Percentiles rank a stretch among this genome's conserved stretches.
phyloP scores from a whole-genome alignment of 2,797 vertebrate species.

The Diplodus sargus region DNA sequence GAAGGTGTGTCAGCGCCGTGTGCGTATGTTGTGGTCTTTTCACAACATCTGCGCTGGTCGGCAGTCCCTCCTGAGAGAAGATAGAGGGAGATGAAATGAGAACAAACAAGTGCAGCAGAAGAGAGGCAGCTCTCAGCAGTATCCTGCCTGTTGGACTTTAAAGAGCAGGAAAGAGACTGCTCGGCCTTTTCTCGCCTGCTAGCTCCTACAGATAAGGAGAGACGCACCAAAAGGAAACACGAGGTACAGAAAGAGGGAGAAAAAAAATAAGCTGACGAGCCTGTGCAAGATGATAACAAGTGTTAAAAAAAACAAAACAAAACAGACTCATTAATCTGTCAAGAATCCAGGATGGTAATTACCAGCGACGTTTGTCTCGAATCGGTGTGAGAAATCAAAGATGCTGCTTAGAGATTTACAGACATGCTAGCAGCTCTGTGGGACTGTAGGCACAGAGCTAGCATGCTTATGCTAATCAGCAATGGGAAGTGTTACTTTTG shows the following conservation, averaged over 20 bases:
- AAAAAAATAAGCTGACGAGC: slow-evolving; percentile 47
- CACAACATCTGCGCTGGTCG: slow-evolving; percentile 46
- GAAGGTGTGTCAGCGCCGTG: slow-evolving; percentile 54
- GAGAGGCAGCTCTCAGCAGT: slow-evolving; percentile 74
- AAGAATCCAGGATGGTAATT: slow-evolving; percentile 37
- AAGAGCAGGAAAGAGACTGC: slow-evolving; percentile 70
- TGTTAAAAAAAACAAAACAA: slow-evolving; percentile 8
- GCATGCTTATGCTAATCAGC: too few species aligned
- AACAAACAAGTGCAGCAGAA: slow-evolving; percentile 70
- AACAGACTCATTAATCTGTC: slow-evolving; percentile 34
- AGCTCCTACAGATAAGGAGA: slow-evolving; percentile 71
- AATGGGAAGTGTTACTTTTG: too few species aligned
- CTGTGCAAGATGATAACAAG: slow-evolving; percentile 57
- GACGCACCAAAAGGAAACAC: slow-evolving; percentile 45
- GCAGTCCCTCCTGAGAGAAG: slow-evolving; percentile 54
- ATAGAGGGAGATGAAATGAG: slow-evolving; percentile 64
- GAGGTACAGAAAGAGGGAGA: slow-evolving; percentile 40
- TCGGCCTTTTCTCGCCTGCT: slow-evolving; percentile 59
- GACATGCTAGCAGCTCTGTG: not conserved
- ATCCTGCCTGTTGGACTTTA: slow-evolving; percentile 67
- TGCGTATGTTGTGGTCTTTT: slow-evolving; percentile 61
- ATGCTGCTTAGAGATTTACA: slow-evolving; percentile 16
- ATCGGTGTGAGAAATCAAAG: slow-evolving; percentile 37
- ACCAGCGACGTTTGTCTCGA: slow-evolving; percentile 27
- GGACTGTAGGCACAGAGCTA: not conserved